Percentiles rank a stretch among this genome's conserved stretches.
Evolutionary conservation across 2,888 invertebrate genomes (phyloP).

Genomic region (Cordylochernes scorpioides): DNA sequence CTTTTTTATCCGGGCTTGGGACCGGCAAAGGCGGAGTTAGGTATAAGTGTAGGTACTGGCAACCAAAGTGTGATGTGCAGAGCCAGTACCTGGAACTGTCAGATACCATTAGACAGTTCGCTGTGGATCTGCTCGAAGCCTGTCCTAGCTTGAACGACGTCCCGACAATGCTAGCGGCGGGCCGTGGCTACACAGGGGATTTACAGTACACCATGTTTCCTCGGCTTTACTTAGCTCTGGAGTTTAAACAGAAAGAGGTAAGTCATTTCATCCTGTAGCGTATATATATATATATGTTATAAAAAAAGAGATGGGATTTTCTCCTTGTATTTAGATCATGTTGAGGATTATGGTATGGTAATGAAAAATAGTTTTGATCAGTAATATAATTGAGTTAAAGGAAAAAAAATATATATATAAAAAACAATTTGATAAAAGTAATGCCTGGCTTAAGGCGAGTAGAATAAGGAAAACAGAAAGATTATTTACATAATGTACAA

Average conservation of each 20-base stretch:
- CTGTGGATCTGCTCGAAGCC: conserved; percentile 27
- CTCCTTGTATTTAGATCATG: background rate
- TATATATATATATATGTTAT: background rate
- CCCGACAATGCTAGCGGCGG: conserved; percentile 34
- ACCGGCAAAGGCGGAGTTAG: no score
- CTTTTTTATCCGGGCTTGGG: no score
- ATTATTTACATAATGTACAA: no score
- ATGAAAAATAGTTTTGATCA: no score
- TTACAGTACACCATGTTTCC: conserved; percentile 31
- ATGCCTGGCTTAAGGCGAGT: no score
- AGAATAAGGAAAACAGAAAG: no score
- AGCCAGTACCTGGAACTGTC: conserved; percentile 30
- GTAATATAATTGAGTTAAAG: no score
- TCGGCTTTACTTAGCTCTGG: conserved; percentile 37
- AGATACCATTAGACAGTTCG: conserved; percentile 22
- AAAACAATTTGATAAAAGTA: no score
- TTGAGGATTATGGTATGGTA: no score
- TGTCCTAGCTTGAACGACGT: conserved; percentile 43
- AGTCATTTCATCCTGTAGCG: conserved; percentile 1
- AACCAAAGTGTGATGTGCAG: background rate
- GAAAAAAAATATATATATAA: no score
- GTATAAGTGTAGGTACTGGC: no score
- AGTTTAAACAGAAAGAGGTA: conserved; percentile 37
- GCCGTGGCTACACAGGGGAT: conserved; percentile 22
- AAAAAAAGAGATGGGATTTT: background rate